Evolutionary conservation across 1,140 invertebrate species (phyloP).

Genomic region (Melanaphis sacchari): DNA sequence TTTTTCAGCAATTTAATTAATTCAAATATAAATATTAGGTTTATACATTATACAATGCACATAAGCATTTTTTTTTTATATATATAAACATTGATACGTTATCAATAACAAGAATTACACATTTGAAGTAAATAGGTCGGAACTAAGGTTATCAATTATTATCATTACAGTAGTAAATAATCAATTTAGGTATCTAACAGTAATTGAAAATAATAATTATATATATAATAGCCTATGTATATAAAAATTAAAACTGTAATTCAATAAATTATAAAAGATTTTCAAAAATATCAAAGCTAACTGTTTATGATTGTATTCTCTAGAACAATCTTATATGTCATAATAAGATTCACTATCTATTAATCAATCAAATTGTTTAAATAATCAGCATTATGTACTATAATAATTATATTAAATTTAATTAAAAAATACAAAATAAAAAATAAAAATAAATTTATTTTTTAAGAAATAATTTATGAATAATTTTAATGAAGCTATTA

Average conservation of each 20-base stretch:
- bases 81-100: background rate
- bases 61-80: background rate
- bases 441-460: too few relatives aligned
- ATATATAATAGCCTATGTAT: background rate
- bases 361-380: background rate
- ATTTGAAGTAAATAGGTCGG: background rate
- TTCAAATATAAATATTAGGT: background rate
- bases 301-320: background rate
- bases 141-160: background rate
- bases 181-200: background rate
- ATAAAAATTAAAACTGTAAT: background rate
- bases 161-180: slow-evolving; percentile 12
- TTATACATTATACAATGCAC: background rate
- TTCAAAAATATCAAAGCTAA: background rate
- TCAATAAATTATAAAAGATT: background rate
- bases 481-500: too few relatives aligned
- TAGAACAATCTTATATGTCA: background rate
- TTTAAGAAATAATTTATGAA: too few relatives aligned
- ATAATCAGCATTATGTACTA: background rate
- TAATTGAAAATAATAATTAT: background rate
- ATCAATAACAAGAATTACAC: background rate
- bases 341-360: background rate
- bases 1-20: background rate
- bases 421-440: too few relatives aligned
- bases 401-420: background rate